phyloP scores from a whole-genome alignment of 2,888 invertebrate genomes.

The Xiphydria camelus region DNA sequence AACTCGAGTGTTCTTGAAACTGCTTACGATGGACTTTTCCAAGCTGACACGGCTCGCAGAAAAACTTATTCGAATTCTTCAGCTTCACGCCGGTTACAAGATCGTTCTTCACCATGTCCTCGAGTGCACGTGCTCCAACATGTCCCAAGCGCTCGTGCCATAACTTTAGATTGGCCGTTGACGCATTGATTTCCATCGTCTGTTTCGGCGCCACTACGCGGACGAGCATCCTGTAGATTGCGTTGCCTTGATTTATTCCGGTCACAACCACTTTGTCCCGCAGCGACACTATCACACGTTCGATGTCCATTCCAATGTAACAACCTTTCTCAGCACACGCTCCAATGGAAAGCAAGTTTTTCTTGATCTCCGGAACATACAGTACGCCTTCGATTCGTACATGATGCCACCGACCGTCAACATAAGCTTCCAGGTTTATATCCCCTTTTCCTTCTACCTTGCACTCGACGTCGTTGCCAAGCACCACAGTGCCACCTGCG shows the following conservation, averaged over 20 bases:
- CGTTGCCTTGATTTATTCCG: conserved; percentile 14
- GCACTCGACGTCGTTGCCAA: conserved; percentile 7
- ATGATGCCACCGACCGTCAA: not conserved
- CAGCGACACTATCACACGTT: conserved; percentile 9
- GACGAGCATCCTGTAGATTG: conserved; percentile 21
- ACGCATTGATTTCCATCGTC: conserved; percentile 12
- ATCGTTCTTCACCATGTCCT: conserved; percentile 22
- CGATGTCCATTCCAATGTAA: conserved; percentile 11
- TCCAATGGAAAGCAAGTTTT: conserved; percentile 17
- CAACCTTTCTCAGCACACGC: conserved; percentile 16
- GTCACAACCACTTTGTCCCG: conserved; percentile 14
- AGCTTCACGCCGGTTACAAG: conserved; percentile 16
- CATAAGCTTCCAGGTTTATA: not conserved
- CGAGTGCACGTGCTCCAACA: conserved; percentile 19
- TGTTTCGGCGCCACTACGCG: conserved; percentile 16
- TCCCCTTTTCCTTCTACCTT: conserved; percentile 5
- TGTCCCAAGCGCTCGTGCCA: conserved; percentile 28
- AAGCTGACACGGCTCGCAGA: conserved; percentile 23
- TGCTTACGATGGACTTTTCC: conserved; percentile 26
- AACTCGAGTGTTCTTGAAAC: conserved; percentile 9
- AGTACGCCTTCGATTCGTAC: conserved; percentile 7
- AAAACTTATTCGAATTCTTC: conserved; percentile 14
- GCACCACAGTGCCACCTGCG: conserved; percentile 8
- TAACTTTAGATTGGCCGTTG: conserved; percentile 13
- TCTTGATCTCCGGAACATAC: conserved; percentile 13